Evolutionary conservation across 2,113 vertebrate species (phyloP).

Genomic region (Ictalurus punctatus): DNA sequence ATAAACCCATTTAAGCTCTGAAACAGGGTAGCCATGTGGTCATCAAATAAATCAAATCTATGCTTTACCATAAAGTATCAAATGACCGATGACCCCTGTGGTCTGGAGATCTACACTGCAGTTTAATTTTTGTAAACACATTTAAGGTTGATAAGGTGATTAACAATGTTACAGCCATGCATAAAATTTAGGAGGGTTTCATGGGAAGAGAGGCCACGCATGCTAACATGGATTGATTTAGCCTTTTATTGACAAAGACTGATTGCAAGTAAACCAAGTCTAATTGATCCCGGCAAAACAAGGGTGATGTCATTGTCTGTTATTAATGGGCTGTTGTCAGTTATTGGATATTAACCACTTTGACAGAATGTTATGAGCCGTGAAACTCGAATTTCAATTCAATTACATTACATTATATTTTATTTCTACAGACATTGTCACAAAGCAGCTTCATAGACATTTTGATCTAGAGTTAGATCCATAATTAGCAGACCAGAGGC

Average conservation of each 20-base stretch:
- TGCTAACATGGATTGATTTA: conserved; percentile 27
- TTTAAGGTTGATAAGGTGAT: conserved; percentile 17
- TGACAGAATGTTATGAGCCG: background rate
- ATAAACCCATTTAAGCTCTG: background rate
- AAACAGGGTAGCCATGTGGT: background rate
- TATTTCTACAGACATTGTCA: background rate
- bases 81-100: background rate
- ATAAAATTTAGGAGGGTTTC: conserved; percentile 9
- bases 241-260: conserved; percentile 31
- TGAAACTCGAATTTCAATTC: background rate
- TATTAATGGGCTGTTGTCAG: conserved; percentile 28
- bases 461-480: background rate
- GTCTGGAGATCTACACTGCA: background rate
- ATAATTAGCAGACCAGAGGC: background rate
- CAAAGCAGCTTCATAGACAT: background rate
- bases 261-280: conserved; percentile 34
- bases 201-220: conserved; percentile 21
- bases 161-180: background rate
- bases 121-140: conserved; percentile 12
- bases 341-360: conserved; percentile 10
- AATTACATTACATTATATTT: background rate
- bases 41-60: conserved; percentile 9
- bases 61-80: background rate
- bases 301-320: conserved; percentile 33
- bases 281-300: conserved; percentile 13